Percentiles rank a stretch among this genome's conserved stretches.
These are phyloP conservation scores for Ptychodera flava DNA, from an alignment of 35 echinoderm and acorn worm species.

Conservation along the genomic window DNA sequence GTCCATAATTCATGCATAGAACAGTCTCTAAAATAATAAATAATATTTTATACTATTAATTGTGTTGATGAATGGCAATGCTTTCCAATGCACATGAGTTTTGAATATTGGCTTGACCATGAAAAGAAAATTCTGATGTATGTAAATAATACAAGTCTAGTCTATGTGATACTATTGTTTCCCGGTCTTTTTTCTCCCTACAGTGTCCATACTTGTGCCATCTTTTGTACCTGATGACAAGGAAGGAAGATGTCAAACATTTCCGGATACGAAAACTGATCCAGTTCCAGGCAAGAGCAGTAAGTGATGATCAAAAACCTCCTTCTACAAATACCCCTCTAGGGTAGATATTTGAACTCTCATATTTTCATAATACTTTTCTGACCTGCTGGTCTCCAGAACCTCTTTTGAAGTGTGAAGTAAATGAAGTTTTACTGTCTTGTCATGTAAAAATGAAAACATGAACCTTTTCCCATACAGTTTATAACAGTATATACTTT, in stretches of 20 bases:
- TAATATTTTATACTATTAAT: not conserved
- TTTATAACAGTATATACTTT: too few species aligned
- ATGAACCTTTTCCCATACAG: too few species aligned
- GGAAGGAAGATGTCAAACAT: slow-evolving; percentile 69
- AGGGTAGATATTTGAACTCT: too few species aligned
- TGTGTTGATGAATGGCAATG: not conserved
- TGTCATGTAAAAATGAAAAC: too few species aligned
- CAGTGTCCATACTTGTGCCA: slow-evolving; percentile 87
- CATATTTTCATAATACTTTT: too few species aligned
- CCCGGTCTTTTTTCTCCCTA: not conserved
- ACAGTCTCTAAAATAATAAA: not conserved
- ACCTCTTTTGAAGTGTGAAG: too few species aligned
- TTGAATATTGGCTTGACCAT: too few species aligned
- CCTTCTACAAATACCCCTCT: too few species aligned
- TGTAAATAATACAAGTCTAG: not conserved
- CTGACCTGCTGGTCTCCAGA: too few species aligned
- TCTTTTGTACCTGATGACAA: slow-evolving; percentile 75
- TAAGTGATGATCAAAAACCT: slow-evolving; percentile 39
- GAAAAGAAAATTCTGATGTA: not conserved
- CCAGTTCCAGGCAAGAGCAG: slow-evolving; percentile 67
- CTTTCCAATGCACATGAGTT: not conserved
- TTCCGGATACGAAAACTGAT: slow-evolving; percentile 56
- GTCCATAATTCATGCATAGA: too few species aligned
- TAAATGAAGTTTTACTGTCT: too few species aligned
- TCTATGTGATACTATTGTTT: not conserved